Base-by-base conservation (phyloP, 2,113 vertebrate genomes). In the Passerina amoena region DNA sequence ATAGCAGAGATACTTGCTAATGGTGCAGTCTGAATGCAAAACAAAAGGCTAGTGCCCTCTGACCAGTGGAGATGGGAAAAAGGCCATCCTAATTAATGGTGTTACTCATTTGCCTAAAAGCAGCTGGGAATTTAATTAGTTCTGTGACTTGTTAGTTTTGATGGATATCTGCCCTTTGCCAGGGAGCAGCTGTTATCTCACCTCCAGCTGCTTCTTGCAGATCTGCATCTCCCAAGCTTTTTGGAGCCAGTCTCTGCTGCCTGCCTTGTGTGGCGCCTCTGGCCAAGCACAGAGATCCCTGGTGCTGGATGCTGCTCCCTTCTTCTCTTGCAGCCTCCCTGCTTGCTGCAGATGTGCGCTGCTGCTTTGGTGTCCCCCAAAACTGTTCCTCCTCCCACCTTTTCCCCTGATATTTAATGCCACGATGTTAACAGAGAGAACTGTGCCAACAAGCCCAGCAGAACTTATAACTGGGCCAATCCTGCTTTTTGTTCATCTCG, bases 41-140 rank as follows among this genome's bases (percentile, higher is more conserved):
- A 92, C 84, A 76, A 87, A 82, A 82, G 56, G 40, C 25, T 28
- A 40, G 10, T 63, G 60, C 42, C 63, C 51, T 83, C 68, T 71
- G 92, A 90, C 56, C 45, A 35, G 24, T 25, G 54, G 65, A 75
- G 68, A 70, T 48, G 38, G 33, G 48, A 40, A 94, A 91, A 94
- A 68, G 50, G 38, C 42, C 68, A 71, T 57, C 42, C 28, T 92
- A 90, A 94, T 94, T 91, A 92, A 89, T 60, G 75, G 47, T 77
- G 51, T 63, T 81, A 78, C 15, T 93, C 35, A 0, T 77, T 95
- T 77, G n/a, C 88, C 69, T 94, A 56, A 93, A 96, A 92, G 56
- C 93, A 94, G 45, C 64, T 92, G 85, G 76, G 92, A 93, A 88
- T 93, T 93, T 86, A 94, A 90, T 93, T 92, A 96, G 37, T 42